Conservation (phyloP, 2,797 vertebrate species). For the Rhinatrema bivittatum region DNA sequence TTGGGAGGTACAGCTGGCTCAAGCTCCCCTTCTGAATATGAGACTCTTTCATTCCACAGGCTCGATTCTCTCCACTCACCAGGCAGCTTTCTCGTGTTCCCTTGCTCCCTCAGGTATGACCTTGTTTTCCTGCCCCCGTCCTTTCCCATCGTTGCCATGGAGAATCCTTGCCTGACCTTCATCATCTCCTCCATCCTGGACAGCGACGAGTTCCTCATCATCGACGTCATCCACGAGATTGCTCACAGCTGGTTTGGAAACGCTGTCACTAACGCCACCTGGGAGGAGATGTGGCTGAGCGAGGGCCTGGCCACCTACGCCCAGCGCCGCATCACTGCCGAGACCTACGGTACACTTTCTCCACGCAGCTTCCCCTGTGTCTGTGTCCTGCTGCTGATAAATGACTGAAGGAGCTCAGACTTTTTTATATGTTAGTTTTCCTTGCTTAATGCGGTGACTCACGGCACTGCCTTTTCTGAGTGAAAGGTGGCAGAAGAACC, state of each 20-base stretch:
- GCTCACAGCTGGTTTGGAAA: constrained; percentile 97
- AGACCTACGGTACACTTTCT: constrained; percentile 78
- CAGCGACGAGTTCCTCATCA: constrained; percentile 87
- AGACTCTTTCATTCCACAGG: no score
- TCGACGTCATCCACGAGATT: constrained; percentile 89
- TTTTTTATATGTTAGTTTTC: no score
- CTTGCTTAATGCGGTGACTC: no score
- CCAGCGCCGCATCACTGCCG: constrained; percentile 87
- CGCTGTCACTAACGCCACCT: constrained; percentile 89
- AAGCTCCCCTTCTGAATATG: no score
- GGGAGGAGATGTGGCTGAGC: constrained; percentile 98
- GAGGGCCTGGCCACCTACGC: constrained; percentile 92
- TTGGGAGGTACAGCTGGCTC: no score
- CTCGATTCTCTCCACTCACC: no score
- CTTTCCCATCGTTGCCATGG: constrained; percentile 96
- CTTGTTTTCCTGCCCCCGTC: constrained; percentile 93
- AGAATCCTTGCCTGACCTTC: constrained; percentile 96
- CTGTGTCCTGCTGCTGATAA: no score
- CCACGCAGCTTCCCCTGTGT: no score
- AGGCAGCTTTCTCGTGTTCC: no score
- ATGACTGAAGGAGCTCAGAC: no score
- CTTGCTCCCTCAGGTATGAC: constrained; percentile 70
- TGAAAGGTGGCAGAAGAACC: no score
- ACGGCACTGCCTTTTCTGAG: no score
- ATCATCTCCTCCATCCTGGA: constrained; percentile 96